These are phyloP conservation scores for Drosophila varians DNA, from an alignment of 1,140 invertebrate genomes.

Conservation along the genomic window DNA sequence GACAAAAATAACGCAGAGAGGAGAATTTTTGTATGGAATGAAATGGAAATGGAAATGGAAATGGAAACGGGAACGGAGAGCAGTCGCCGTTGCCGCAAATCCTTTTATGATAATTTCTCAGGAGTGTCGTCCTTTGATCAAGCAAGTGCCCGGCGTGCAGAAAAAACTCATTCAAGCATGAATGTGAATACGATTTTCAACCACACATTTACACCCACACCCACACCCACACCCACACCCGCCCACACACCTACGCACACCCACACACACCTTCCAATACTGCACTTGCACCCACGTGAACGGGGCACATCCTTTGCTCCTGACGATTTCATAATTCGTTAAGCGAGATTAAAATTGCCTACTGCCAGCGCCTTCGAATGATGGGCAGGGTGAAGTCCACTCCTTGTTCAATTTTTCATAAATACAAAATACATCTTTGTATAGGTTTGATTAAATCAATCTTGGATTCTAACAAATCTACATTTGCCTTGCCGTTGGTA, in stretches of 20 bases:
- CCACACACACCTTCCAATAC: background rate
- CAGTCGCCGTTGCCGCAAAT: slow-evolving; percentile 60
- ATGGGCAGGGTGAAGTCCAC: slow-evolving; percentile 3
- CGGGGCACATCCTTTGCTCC: slow-evolving; percentile 10
- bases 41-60: slow-evolving; percentile 5
- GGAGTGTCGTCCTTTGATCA: slow-evolving; percentile 83
- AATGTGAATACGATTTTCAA: slow-evolving; percentile 77
- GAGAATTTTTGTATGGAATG: slow-evolving; percentile 16
- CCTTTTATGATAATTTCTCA: slow-evolving; percentile 83
- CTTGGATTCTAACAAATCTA: too few relatives aligned
- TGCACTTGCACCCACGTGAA: background rate
- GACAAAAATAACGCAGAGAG: slow-evolving; percentile 9
- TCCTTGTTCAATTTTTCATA: background rate
- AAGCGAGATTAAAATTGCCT: slow-evolving; percentile 79
- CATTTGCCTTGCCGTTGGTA: slow-evolving; percentile 8
- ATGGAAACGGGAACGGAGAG: slow-evolving; percentile 15
- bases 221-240: background rate
- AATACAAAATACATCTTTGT: too few relatives aligned
- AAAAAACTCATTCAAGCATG: slow-evolving; percentile 82
- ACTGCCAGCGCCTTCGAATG: slow-evolving; percentile 18
- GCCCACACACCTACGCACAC: background rate
- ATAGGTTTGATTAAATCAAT: too few relatives aligned
- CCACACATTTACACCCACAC: slow-evolving; percentile 37
- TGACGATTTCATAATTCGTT: slow-evolving; percentile 80
- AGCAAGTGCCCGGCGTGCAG: slow-evolving; percentile 69